Percentiles rank a stretch among this genome's conserved stretches.
Evolutionary conservation across 2,797 vertebrate species (phyloP).

Genomic region (Catostomus latipinnis): DNA sequence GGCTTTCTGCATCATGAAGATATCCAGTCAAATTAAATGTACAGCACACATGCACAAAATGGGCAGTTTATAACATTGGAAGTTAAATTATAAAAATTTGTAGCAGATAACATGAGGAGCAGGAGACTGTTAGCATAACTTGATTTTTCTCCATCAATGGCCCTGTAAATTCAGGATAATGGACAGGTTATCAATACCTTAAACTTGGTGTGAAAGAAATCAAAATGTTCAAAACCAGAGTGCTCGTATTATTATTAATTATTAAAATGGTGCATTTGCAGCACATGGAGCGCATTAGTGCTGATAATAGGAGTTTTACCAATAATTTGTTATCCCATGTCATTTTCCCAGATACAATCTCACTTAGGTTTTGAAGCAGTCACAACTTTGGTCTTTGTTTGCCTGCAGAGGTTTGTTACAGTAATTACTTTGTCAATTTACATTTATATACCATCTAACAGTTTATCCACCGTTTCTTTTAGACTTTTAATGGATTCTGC

Average conservation of each 20-base stretch:
- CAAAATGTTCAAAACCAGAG: slow-evolving; percentile 44
- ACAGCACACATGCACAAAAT: too few species aligned
- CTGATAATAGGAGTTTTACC: slow-evolving; percentile 29
- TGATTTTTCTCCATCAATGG: slow-evolving; percentile 21
- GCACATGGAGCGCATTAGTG: slow-evolving; percentile 46
- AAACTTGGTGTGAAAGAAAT: slow-evolving; percentile 22
- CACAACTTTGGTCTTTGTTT: background rate
- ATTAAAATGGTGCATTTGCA: slow-evolving; percentile 53
- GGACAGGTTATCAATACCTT: slow-evolving; percentile 39
- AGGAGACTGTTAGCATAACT: slow-evolving; percentile 11
- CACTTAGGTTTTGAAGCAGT: background rate
- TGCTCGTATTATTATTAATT: slow-evolving; percentile 56
- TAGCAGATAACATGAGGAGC: background rate
- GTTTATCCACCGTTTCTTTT: background rate
- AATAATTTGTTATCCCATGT: slow-evolving; percentile 8
- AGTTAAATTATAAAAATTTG: slow-evolving; percentile 23
- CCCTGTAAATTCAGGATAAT: slow-evolving; percentile 42
- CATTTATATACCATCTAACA: background rate
- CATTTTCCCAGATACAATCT: background rate
- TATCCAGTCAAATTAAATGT: too few species aligned
- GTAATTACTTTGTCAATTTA: background rate
- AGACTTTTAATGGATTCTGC: background rate
- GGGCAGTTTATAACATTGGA: too few species aligned
- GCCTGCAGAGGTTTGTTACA: background rate
- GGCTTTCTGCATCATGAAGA: too few species aligned